Percentiles rank a stretch among this genome's conserved stretches.
Evolutionary conservation across 2,888 invertebrate genomes (phyloP).

Genomic region (Polymixis flavicincta): DNA sequence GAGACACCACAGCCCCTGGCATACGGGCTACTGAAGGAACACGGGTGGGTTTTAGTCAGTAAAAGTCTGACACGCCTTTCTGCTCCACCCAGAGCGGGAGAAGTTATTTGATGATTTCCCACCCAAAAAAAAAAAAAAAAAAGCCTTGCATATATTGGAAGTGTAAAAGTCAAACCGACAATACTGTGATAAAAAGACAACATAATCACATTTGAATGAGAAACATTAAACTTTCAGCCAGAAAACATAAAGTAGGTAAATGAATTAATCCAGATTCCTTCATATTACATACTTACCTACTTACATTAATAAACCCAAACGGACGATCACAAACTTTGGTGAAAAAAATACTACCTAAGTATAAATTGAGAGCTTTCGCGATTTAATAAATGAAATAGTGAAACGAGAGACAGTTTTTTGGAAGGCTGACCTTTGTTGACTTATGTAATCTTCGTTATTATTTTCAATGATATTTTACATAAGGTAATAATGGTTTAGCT

Average conservation of each 20-base stretch:
- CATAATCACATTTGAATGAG: background rate
- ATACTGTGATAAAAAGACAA: background rate
- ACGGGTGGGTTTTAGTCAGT: too few species aligned
- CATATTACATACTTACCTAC: background rate
- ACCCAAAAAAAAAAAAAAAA: too few species aligned
- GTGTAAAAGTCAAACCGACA: background rate
- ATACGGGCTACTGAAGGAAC: too few species aligned
- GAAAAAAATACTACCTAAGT: background rate
- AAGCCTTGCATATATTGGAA: background rate
- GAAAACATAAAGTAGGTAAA: background rate
- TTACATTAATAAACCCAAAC: background rate
- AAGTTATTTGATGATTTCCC: too few species aligned
- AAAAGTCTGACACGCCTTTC: too few species aligned
- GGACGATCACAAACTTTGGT: background rate
- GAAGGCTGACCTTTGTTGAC: background rate
- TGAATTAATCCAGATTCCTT: background rate
- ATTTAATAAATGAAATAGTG: slow-evolving; percentile 11
- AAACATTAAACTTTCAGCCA: background rate
- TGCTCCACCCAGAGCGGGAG: too few species aligned
- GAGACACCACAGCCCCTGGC: too few species aligned
- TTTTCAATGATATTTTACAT: background rate
- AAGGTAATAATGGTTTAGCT: background rate
- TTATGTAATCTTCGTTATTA: background rate
- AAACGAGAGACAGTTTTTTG: background rate
- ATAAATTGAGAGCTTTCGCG: slow-evolving; percentile 29